Percentiles rank a stretch among this genome's conserved stretches.
Evolutionary conservation across 1,140 invertebrate genomes (phyloP).

Genomic region (Drosophila willistoni): DNA sequence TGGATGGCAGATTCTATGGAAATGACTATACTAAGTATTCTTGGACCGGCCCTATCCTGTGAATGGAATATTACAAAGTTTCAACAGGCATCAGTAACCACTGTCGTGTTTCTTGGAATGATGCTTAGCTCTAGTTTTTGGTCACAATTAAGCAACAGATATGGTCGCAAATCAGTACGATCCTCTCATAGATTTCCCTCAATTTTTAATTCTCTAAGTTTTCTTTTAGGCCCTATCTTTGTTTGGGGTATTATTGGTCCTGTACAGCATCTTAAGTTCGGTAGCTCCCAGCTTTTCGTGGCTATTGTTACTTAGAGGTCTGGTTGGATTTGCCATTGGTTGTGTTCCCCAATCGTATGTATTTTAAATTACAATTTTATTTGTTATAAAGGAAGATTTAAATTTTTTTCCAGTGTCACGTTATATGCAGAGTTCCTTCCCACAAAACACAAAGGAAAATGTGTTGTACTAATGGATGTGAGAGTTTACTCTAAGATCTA

Average conservation of each 20-base stretch:
- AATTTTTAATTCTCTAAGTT: neutral
- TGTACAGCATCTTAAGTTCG: conserved; percentile 95
- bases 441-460: conserved; percentile 95
- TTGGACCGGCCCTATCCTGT: conserved; percentile 96
- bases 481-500: conserved; percentile 74
- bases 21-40: conserved; percentile 97
- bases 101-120: conserved; percentile 97
- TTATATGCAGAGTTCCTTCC: conserved; percentile 98
- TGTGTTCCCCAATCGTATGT: conserved; percentile 97
- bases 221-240: conserved; percentile 81
- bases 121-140: conserved; percentile 98
- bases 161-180: conserved; percentile 93
- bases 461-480: conserved; percentile 97
- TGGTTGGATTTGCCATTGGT: conserved; percentile 98
- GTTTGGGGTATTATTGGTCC: conserved; percentile 94
- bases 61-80: conserved; percentile 95
- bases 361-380: neutral
- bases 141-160: conserved; percentile 97
- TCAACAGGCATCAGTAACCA: conserved; percentile 87
- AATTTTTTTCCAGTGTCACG: conserved; percentile 89
- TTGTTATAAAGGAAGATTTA: neutral
- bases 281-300: conserved; percentile 96
- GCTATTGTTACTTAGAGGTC: conserved; percentile 93
- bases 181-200: neutral
- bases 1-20: conserved; percentile 99